phyloP scores from a whole-genome alignment of 2,888 invertebrate genomes.

The Rugalucina vietnamica region DNA sequence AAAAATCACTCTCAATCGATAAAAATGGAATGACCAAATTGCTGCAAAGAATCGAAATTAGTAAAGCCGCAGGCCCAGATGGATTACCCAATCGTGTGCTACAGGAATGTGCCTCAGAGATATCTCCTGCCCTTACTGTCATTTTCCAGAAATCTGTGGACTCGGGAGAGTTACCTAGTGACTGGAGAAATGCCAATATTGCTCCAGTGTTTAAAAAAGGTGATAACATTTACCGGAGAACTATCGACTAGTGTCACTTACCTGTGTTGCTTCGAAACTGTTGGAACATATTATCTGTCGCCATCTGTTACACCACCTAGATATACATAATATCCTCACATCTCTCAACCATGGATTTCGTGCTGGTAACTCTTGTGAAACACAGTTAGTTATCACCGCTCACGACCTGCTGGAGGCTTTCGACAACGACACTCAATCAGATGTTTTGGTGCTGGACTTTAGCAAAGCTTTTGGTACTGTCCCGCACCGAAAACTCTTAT shows the following conservation, averaged over 20 bases:
- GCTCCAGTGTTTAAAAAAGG: background rate
- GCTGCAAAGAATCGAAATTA: background rate
- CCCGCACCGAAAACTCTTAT: background rate
- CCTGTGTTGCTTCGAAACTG: background rate
- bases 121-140: background rate
- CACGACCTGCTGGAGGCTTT: background rate
- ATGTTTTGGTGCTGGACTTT: background rate
- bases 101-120: background rate
- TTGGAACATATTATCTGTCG: background rate
- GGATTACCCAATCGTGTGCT: background rate
- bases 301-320: background rate
- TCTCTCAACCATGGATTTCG: background rate
- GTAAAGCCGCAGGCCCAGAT: background rate
- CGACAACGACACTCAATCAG: background rate
- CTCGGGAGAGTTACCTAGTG: background rate
- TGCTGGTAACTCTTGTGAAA: background rate
- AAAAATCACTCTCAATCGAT: background rate
- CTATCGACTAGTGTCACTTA: background rate
- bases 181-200: background rate
- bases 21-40: background rate
- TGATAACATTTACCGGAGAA: background rate
- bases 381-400: background rate
- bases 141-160: background rate
- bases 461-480: background rate
- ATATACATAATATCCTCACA: too few relatives aligned